Base-by-base conservation (phyloP, 2,113 vertebrate species). In the Talpa occidentalis region DNA sequence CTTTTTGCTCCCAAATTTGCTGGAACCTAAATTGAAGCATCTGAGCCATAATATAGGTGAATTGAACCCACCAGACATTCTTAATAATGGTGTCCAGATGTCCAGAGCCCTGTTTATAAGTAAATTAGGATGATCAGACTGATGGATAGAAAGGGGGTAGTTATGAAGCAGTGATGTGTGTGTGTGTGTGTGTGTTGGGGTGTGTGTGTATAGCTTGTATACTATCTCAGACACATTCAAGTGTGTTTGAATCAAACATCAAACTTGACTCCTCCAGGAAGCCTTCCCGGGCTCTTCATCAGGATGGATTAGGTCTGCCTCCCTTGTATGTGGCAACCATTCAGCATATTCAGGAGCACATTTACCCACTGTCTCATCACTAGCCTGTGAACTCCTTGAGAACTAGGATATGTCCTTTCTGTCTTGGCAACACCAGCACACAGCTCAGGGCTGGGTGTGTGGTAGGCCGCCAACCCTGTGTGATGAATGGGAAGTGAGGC, bases 291-390 rank as follows among this genome's bases (percentile, higher is more conserved):
- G 83, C 56, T 79, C 62, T 17, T 86, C 35, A 9, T 22, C 66
- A 62, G 49, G 24, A 3, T 47, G 6, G 66, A 28, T 64, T 44
- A 24, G 35, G 14, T 24, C 91, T 72, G 37, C 32, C 52, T 79
- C 5, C 8, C 2, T 14, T 2, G 1, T 47, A 6, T 0, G 1
- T n/a, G 14, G 12, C 42, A 60, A 16, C 8, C 35, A 6, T 16
- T 73, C 56, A 7, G 12, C 3, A 32, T 16, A 44, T 28, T 17
- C 3, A 86, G 80, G 21, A 66, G 74, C 14, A 52, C 26, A 32
- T 17, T 49, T 30, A 66, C 56, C 12, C 2, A 1, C 30, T 3
- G 11, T 28, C 19, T 52, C 30, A 52, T 62, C 28, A 22, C 32
- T 37, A 79, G 22, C 42, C 24, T 52, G n/a, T 30, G 14, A 72